Percentiles rank a stretch among this genome's conserved stretches.
Conservation (phyloP, 2,888 invertebrate genomes). For the Plebejus anna region DNA sequence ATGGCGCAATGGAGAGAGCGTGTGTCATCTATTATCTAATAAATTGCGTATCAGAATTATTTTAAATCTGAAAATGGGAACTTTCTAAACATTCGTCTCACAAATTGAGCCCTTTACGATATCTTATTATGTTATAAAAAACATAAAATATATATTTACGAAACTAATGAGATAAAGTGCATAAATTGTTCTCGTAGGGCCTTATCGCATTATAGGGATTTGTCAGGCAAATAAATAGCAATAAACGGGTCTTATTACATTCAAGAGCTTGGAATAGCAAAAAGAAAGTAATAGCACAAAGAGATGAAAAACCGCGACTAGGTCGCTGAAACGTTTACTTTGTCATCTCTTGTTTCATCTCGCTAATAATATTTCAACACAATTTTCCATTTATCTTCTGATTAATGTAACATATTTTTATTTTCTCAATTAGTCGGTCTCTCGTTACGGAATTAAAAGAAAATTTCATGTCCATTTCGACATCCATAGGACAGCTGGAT, state of each 20-base stretch:
- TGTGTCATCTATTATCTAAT: no score
- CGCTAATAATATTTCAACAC: no score
- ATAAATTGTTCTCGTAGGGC: neutral
- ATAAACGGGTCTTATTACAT: constrained; percentile 17
- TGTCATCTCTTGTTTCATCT: neutral
- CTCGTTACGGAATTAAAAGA: no score
- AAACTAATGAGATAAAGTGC: neutral
- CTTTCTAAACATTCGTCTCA: neutral
- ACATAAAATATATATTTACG: neutral
- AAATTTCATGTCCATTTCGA: no score
- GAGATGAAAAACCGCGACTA: neutral
- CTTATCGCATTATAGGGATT: constrained; percentile 17
- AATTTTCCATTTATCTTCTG: neutral
- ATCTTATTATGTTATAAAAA: neutral
- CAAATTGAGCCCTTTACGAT: neutral
- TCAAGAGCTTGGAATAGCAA: neutral
- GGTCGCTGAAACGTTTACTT: neutral
- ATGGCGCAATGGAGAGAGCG: no score
- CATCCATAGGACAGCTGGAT: no score
- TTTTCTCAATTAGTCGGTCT: no score
- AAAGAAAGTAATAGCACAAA: constrained; percentile 11
- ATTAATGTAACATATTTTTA: constrained; percentile 32
- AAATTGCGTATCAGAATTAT: no score
- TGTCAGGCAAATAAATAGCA: constrained; percentile 15
- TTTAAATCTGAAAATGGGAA: no score